Conservation (phyloP, 2,797 vertebrate species). For the Tamandua tetradactyla region DNA sequence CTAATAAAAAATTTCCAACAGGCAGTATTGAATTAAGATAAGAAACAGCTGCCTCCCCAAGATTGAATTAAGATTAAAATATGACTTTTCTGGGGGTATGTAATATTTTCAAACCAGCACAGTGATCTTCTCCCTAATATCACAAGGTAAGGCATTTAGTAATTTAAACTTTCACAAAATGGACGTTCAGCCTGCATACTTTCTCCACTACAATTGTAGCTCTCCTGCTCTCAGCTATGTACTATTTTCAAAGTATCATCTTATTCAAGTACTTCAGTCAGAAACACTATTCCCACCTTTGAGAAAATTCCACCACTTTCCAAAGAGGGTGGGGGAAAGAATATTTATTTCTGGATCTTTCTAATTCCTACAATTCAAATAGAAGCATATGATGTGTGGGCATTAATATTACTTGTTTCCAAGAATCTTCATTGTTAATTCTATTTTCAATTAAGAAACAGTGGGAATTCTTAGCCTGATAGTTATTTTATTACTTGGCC, state of each 20-base stretch:
- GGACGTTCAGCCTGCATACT: too few species aligned
- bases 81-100: too few species aligned
- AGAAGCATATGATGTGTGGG: background rate
- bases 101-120: too few species aligned
- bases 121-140: too few species aligned
- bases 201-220: background rate
- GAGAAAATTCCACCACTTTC: background rate
- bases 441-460: background rate
- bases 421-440: background rate
- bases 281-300: background rate
- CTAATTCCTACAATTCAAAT: background rate
- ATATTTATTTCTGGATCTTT: background rate
- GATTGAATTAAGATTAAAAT: too few species aligned
- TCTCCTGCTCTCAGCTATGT: background rate
- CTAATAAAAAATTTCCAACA: too few species aligned
- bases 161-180: too few species aligned
- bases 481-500: background rate
- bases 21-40: too few species aligned
- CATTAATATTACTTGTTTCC: background rate
- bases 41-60: too few species aligned
- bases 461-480: background rate
- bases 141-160: too few species aligned
- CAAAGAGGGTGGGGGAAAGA: background rate
- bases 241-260: background rate
- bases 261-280: background rate